phyloP scores from a whole-genome alignment of 2,797 vertebrate species.

The Sarcophilus harrisii region DNA sequence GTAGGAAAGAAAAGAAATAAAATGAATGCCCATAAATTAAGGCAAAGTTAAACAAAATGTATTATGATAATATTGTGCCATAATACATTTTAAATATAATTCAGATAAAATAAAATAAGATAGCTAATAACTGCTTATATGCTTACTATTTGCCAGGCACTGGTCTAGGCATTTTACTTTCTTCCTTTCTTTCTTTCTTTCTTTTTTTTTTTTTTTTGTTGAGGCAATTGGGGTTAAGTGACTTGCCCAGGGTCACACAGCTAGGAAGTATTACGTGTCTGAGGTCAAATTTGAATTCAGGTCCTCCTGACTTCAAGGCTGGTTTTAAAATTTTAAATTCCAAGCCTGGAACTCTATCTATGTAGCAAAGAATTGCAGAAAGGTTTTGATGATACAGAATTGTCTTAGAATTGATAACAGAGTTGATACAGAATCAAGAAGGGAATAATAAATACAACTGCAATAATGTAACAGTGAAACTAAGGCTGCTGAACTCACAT shows the following conservation, averaged over 20 bases:
- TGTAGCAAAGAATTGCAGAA: background rate
- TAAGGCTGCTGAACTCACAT: background rate
- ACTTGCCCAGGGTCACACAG: no score
- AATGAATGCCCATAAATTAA: background rate
- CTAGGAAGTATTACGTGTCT: no score
- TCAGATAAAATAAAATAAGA: background rate
- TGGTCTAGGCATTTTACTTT: background rate
- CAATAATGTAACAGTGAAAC: background rate
- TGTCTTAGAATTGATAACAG: background rate
- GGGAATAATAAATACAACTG: background rate
- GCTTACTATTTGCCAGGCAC: background rate
- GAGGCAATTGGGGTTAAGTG: no score
- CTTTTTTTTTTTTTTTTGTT: no score
- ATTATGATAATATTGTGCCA: background rate
- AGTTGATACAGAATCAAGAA: background rate
- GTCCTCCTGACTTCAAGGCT: no score
- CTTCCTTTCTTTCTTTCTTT: no score
- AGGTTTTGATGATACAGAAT: background rate
- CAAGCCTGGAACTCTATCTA: background rate
- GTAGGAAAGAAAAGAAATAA: background rate
- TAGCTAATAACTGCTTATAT: background rate
- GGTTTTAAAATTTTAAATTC: background rate
- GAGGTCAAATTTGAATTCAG: no score
- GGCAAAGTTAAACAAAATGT: background rate
- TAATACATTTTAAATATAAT: background rate